Evolutionary conservation across 1,140 invertebrate genomes (phyloP), one percentile per base, ranked within the genome.

Genomic region (Trigoniulus corallinus): DNA sequence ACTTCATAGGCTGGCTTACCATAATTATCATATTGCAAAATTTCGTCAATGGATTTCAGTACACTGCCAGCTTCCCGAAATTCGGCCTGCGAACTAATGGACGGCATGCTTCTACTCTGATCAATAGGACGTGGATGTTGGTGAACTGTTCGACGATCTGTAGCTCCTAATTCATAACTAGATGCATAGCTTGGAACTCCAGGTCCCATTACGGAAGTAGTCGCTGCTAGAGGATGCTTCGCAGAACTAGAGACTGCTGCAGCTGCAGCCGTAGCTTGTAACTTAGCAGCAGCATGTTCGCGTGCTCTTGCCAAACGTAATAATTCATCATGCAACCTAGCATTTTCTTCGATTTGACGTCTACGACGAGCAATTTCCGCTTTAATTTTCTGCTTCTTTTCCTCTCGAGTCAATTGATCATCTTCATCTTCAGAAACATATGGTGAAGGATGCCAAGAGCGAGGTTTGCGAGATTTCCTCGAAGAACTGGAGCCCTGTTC

Each of bases 291-390:
- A 7, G 29, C 29, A 15, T 15, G 7, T 34, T 34, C 7, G 7
- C 42, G 4, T 18, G 42, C 4, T 45, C 68, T 56, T 1, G 74
- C 73, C 23, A 77, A 64, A 34, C 72, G 64, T 23, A 73, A 58
- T 4, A 78, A 62, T 57, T 78, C 74, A 41, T 73, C 70, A 57
- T 77, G 74, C 3, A 77, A 60, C 24, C 72, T 63, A 3, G 72
- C 69, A 47, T 74, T 73, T 53, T 78, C 74, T 58, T 78, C 75
- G n/a, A 80, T 72, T 58, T 78, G 74, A 51, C 71, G 69, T 47
- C 75, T 67, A 2, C 77, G 60, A 27, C 75, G 65, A 2, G 76
- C 74, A 50, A 79, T 79, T 62, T 80, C 78, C 12, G 74, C 73
- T 59, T 78, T 77, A 42, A 79, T 72, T 54, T 74, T 68, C 13